These are phyloP conservation scores for Zalophus californianus DNA, from an alignment of 2,797 vertebrate species.

Conservation along the genomic window DNA sequence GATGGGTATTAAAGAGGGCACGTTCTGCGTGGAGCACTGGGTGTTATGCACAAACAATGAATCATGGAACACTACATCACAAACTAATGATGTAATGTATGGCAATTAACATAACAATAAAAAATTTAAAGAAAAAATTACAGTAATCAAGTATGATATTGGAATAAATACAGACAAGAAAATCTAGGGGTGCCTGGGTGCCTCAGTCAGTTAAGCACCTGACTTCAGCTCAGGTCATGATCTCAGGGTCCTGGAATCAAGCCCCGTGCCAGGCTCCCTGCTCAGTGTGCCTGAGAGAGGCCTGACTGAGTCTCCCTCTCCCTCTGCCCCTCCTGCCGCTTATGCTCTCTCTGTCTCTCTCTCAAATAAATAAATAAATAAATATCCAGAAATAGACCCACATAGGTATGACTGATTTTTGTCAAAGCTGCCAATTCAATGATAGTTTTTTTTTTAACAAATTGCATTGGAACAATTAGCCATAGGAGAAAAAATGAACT, in stretches of 20 bases:
- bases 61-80: too few relatives aligned
- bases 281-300: neutral
- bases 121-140: too few relatives aligned
- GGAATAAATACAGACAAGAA: neutral
- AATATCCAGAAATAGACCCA: neutral
- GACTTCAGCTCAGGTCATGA: neutral
- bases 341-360: neutral
- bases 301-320: neutral
- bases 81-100: too few relatives aligned
- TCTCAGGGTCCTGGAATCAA: neutral
- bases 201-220: neutral
- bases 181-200: neutral
- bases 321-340: neutral
- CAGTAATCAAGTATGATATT: neutral
- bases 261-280: neutral
- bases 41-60: too few relatives aligned
- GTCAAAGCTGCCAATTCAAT: neutral
- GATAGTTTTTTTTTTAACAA: neutral
- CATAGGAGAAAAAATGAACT: neutral
- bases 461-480: neutral
- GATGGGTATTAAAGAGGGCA: too few relatives aligned
- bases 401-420: neutral
- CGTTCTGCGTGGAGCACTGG: too few relatives aligned
- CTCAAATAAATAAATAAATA: neutral
- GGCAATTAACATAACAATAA: too few relatives aligned